phyloP scores from a whole-genome alignment of 2,888 invertebrate genomes.

The Tolmerus cingulatus region DNA sequence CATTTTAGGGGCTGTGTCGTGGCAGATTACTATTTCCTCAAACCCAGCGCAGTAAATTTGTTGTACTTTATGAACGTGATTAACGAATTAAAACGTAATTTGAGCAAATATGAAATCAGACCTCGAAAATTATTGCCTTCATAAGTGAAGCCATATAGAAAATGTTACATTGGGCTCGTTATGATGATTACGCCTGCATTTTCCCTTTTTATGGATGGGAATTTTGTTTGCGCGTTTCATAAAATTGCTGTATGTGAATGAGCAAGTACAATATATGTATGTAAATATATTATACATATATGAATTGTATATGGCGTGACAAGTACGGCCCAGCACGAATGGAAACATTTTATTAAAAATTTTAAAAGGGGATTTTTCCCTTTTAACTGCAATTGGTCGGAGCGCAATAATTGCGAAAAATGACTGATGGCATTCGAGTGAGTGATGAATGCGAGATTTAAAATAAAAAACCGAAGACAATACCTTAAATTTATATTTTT shows the following conservation, averaged over 20 bases:
- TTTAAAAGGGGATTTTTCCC: not conserved
- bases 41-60: not conserved
- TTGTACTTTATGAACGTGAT: not conserved
- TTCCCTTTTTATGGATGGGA: not conserved
- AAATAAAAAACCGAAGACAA: not conserved
- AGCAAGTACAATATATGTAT: not conserved
- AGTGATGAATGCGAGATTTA: not conserved
- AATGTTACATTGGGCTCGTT: not conserved
- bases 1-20: not conserved
- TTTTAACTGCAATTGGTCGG: not conserved
- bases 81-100: conserved; percentile 5
- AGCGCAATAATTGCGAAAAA: not conserved
- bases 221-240: not conserved
- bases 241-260: not conserved
- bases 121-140: conserved; percentile 9
- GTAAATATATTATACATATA: no score
- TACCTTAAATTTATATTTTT: not conserved
- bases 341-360: not conserved
- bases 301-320: not conserved
- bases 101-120: conserved; percentile 14
- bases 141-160: not conserved
- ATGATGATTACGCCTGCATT: not conserved
- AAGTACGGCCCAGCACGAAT: not conserved
- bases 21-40: not conserved
- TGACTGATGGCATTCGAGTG: not conserved